Conservation (phyloP, 2,888 invertebrate genomes). For the Tipula unca region DNA sequence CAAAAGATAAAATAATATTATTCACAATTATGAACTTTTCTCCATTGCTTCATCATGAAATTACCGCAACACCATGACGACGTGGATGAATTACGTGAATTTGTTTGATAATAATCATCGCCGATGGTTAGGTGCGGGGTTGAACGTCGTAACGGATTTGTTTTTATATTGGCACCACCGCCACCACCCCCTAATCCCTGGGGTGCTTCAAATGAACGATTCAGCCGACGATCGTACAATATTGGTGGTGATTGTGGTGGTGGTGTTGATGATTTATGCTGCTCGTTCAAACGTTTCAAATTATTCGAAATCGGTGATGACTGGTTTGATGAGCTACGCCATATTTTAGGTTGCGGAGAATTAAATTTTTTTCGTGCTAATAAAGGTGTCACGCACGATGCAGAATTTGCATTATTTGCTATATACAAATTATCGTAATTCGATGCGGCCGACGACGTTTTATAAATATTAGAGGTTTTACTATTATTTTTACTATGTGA, state of each 20-base stretch:
- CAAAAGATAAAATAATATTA: constrained; percentile 33
- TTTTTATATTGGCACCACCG: constrained; percentile 26
- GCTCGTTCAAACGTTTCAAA: constrained; percentile 25
- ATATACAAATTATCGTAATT: constrained; percentile 38
- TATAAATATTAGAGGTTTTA: constrained; percentile 21
- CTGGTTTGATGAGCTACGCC: constrained; percentile 23
- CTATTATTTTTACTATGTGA: constrained; percentile 17
- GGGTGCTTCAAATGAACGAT: constrained; percentile 41
- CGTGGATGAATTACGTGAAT: constrained; percentile 39
- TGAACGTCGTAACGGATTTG: constrained; percentile 37
- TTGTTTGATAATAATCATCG: constrained; percentile 26
- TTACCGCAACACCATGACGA: constrained; percentile 67
- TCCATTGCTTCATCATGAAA: constrained; percentile 65
- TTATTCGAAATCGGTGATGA: constrained; percentile 24
- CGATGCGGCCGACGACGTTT: constrained; percentile 27
- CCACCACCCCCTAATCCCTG: constrained; percentile 29
- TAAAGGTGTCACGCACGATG: constrained; percentile 36
- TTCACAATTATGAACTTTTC: constrained; percentile 66
- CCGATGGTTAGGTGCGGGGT: constrained; percentile 36
- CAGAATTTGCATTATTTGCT: neutral
- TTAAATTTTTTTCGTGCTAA: constrained; percentile 38
- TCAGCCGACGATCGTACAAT: constrained; percentile 39
- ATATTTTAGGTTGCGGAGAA: constrained; percentile 27
- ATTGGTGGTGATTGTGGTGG: constrained; percentile 26
- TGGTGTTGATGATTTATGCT: constrained; percentile 23